phyloP scores from a whole-genome alignment of 2,888 invertebrate genomes.

The Eilema depressum region DNA sequence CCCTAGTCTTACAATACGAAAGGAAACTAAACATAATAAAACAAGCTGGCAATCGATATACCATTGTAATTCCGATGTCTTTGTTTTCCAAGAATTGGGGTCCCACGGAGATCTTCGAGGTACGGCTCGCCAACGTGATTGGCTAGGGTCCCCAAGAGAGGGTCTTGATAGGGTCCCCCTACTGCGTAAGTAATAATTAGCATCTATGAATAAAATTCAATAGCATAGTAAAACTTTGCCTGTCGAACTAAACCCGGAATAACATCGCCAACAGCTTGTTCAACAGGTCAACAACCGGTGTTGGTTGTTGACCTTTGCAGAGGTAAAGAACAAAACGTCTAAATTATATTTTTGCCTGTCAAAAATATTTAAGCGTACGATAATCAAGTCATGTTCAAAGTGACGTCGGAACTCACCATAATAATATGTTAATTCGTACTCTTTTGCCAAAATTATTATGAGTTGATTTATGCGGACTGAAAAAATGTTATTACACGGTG shows the following conservation, averaged over 20 bases:
- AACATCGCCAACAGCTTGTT: background rate
- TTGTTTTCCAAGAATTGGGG: background rate
- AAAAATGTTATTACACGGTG: conserved; percentile 62
- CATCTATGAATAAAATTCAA: no score
- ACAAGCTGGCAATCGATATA: background rate
- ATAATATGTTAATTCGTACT: conserved; percentile 66
- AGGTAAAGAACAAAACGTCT: background rate
- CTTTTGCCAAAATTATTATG: conserved; percentile 70
- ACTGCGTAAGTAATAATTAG: background rate
- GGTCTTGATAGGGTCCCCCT: no score
- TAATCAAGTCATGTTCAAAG: conserved; percentile 43
- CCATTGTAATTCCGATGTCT: background rate
- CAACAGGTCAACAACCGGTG: no score
- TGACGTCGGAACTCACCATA: conserved; percentile 49
- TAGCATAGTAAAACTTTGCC: background rate
- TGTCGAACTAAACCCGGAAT: background rate
- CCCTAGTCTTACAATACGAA: background rate
- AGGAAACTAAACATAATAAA: background rate
- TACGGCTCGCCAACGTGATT: no score
- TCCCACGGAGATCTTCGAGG: no score
- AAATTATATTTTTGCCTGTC: conserved; percentile 3
- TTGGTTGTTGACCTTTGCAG: conserved; percentile 1
- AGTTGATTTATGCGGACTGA: conserved; percentile 69
- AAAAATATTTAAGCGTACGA: conserved; percentile 17
- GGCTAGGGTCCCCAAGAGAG: no score